Conservation (phyloP, 2,797 vertebrate species). For the Neostethus bicornis region DNA sequence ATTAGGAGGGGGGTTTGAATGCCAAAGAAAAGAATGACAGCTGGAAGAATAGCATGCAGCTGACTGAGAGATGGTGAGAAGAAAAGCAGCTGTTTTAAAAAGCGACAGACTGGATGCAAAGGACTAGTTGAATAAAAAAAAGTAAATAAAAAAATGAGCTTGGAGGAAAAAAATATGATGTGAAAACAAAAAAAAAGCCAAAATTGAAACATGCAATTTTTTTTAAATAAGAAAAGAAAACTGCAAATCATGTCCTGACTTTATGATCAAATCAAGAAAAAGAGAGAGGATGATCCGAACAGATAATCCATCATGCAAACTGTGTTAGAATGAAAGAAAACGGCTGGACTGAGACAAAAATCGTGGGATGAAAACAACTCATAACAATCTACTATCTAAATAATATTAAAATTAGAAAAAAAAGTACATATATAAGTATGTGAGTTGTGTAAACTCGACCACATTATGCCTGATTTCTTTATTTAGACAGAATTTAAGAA, state of each 20-base stretch:
- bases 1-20: conserved; percentile 46
- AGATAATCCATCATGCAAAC: neutral
- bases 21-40: conserved; percentile 47
- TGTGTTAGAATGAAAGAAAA: neutral
- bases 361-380: no score
- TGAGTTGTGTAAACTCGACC: no score
- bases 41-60: conserved; percentile 53
- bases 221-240: neutral
- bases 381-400: no score
- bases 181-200: neutral
- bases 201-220: no score
- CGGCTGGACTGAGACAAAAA: neutral
- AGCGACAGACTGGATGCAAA: conserved; percentile 3
- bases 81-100: conserved; percentile 40
- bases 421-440: no score
- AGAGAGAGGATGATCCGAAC: neutral
- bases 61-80: conserved; percentile 26
- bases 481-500: no score
- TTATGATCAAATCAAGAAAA: neutral
- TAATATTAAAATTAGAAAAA: no score
- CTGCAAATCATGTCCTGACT: neutral
- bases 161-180: neutral
- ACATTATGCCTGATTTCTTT: no score
- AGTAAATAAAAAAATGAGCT: conserved; percentile 21
- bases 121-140: conserved; percentile 11